Evolutionary conservation across 2,888 invertebrate species (phyloP), one percentile per base, ranked within the genome.

Genomic region (Lomographa bimaculata): DNA sequence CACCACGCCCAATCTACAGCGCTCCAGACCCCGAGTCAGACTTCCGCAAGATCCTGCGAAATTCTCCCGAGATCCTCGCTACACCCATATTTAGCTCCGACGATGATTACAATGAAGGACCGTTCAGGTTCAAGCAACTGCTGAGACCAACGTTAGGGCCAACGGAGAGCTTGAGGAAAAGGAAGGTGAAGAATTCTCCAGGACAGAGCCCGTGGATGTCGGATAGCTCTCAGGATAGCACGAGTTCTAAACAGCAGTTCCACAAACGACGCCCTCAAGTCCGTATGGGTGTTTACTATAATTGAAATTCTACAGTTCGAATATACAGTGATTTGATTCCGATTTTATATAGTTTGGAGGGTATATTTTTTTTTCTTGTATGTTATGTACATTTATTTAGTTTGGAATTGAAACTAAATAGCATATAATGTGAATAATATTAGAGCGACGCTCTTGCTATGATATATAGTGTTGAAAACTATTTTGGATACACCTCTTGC

Each of bases 111-210:
- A 89, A 90, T 5, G 90, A 91, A 24, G 93, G 93, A 0, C 93
- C 93, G 0, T 94, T 93, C 67, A 91, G 94, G 57, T 94, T 94
- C 61, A 89, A 93, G 27, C 92, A 93, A 55, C 68, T 93, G 6
- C 69, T 94, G 1, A 78, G 92, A 47, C 93, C 93, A 0, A 93
- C 93, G 0, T 79, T 92, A 38, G 91, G 93, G 1, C 93, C 94
- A 0, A 94, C 94, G 0, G 93, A 94, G 52, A 93, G 93, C 24
- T 76, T 94, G 30, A 83, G 93, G 9, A 93, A 93, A 61, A 80
- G 92, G 7, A 92, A 92, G 71, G 91, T 91, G 0, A 77, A 82
- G 1, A 85, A 79, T 33, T 77, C 83, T 0, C 71, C 84, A 1
- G 77, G 79, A 16, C 79, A 83, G 56, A 80, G 85, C 50, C 83